Base-by-base conservation (phyloP, 2,888 invertebrate species). In the Vandiemenella viatica region DNA sequence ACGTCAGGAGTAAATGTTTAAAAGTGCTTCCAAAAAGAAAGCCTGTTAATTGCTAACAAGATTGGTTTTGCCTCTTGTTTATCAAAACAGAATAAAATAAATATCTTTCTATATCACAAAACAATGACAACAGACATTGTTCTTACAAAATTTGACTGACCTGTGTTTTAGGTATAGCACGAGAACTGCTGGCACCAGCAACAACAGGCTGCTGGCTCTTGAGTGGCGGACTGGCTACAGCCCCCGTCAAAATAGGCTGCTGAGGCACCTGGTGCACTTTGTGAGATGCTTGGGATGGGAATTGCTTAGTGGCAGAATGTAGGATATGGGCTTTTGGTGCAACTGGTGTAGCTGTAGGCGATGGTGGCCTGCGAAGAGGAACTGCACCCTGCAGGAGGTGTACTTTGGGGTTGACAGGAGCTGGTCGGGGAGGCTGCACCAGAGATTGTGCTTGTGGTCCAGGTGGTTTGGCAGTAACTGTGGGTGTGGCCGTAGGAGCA, bases 221-320 rank as follows among this genome's bases (percentile, higher is more conserved):
- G 6, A 72, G 66, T 3, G 76, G 74, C 54, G 75, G 73, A 63
- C 75, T 77, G 5, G 74, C 70, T 13, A 76, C 70, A 15, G 72
- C 68, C 21, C 59, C 61, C 3, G 60, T 58, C 22, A 60, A 37
- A 5, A 53, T 52, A 20, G 55, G 53, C 45, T 53, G 53, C 19
- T 43, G 50, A 8, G 45, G 46, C 1, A 42, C 21, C 20, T 48
- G 50, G 50, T 60, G 60, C 10, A 59, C 57, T 52, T 60, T 60
- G 16, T 59, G 60, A 18, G 60, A 55, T 48, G 23, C 51, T 57
- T 54, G 47, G 53, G 55, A 46, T 5, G 37, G 32, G 37, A 23
- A 18, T 37, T 63, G 64, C 45, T 63, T 64, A 55, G 69, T 68
- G 10, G 67, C 63, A 26, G 71, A 69, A 49, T 69, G 68, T 13